phyloP scores from a whole-genome alignment of 2,797 vertebrate genomes.

The Cyclopterus lumpus region DNA sequence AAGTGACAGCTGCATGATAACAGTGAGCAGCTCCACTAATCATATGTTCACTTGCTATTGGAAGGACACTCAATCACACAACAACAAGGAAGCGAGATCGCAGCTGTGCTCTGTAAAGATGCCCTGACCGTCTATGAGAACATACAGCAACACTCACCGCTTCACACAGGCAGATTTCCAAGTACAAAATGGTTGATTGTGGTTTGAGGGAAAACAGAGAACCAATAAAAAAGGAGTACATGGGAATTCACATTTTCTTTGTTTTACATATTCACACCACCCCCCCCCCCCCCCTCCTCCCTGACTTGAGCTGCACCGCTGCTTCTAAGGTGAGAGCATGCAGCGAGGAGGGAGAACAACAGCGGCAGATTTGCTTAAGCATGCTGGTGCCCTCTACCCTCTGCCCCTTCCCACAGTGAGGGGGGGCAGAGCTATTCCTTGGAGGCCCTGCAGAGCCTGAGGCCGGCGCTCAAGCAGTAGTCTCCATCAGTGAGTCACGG shows the following conservation, averaged over 20 bases:
- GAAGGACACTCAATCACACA: slow-evolving; percentile 77
- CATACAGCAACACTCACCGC: slow-evolving; percentile 66
- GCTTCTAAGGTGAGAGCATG: slow-evolving; percentile 81
- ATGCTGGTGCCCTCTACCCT: slow-evolving; percentile 85
- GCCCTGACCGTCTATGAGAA: slow-evolving; percentile 74
- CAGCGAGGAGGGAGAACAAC: slow-evolving; percentile 78
- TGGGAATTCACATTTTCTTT: slow-evolving; percentile 82
- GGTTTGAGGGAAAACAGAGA: slow-evolving; percentile 81
- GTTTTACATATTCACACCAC: slow-evolving; percentile 83
- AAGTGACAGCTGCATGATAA: slow-evolving; percentile 72
- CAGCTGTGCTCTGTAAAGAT: slow-evolving; percentile 78
- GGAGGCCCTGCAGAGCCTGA: slow-evolving; percentile 80
- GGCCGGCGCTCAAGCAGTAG: slow-evolving; percentile 82
- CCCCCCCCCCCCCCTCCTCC: slow-evolving; percentile 19
- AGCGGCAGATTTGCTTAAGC: slow-evolving; percentile 84
- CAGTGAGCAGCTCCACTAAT: slow-evolving; percentile 69
- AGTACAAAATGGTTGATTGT: slow-evolving; percentile 80
- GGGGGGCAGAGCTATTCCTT: slow-evolving; percentile 74
- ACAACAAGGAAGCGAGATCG: slow-evolving; percentile 69
- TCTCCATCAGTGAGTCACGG: slow-evolving; percentile 88
- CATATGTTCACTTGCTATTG: slow-evolving; percentile 75
- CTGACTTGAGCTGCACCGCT: slow-evolving; percentile 69
- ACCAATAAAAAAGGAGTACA: slow-evolving; percentile 82
- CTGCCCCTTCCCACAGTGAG: slow-evolving; percentile 82
- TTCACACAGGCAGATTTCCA: slow-evolving; percentile 78